phyloP scores from a whole-genome alignment of 2,113 vertebrate species.

The Cephalopholis sonnerati region DNA sequence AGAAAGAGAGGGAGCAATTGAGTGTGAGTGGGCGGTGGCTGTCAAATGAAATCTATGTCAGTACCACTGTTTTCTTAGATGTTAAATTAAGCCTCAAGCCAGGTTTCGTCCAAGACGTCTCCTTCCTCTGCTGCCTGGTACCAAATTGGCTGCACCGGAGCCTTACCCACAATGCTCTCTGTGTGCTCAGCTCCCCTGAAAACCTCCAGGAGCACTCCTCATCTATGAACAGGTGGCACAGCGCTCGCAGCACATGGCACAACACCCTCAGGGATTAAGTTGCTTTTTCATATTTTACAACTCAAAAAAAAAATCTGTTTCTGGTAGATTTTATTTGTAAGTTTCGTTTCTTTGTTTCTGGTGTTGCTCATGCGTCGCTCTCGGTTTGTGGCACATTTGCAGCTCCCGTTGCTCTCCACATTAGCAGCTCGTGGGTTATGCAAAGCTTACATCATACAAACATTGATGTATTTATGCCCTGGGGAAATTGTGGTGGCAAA shows the following conservation, averaged over 20 bases:
- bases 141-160: background rate
- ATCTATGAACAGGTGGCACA: conserved; percentile 47
- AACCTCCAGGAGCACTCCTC: background rate
- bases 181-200: conserved; percentile 9
- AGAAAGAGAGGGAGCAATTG: conserved; percentile 31
- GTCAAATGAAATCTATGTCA: conserved; percentile 76
- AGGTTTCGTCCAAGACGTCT: conserved; percentile 57
- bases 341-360: conserved; percentile 14
- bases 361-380: background rate
- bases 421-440: conserved; percentile 50
- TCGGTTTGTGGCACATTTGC: conserved; percentile 16
- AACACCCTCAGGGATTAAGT: background rate
- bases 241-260: conserved; percentile 18
- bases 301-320: background rate
- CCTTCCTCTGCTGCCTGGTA: conserved; percentile 25
- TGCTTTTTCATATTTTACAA: conserved; percentile 22
- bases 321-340: conserved; percentile 3
- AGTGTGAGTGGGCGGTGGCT: conserved; percentile 74
- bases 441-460: conserved; percentile 60
- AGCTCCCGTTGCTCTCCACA: background rate
- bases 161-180: conserved; percentile 10
- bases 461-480: conserved; percentile 50
- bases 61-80: conserved; percentile 62
- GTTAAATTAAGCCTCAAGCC: conserved; percentile 68
- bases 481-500: conserved; percentile 48